Base-by-base conservation (phyloP, 2,888 invertebrate genomes). In the Rhorus exstirpatorius region DNA sequence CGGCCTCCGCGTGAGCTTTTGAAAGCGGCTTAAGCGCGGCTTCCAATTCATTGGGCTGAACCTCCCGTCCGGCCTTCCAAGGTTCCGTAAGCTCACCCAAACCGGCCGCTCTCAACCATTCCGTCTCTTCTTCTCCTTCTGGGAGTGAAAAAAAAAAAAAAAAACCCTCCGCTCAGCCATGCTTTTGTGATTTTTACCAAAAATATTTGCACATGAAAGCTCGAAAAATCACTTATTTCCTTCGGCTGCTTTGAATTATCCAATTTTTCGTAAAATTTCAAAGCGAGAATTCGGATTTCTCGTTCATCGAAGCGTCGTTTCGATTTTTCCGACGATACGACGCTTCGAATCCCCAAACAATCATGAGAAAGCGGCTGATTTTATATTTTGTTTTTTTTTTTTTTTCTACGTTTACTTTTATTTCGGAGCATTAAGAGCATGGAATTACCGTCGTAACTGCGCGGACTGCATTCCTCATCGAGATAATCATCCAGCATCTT, bases 51-150 rank as follows among this genome's bases (percentile, higher is more conserved):
- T 94, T 93, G 41, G 94, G 94, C 17, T 94, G 93, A 49, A 95
- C 93, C 88, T 95, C 95, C 88, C 95, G 94, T 24, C 96, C 96
- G 41, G 95, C 95, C 91, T 95, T 95, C 94, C 96, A 96, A 14
- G 96, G 95, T 85, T 95, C 96, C 65, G 96, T 95, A 85, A 97
- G 94, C 86, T 96, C 95, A 0, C 95, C 95, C 87, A 96, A 94
- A 0, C 97, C 97, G 0, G 96, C 96, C 35, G 96, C 94, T 81
- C 95, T 95, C 63, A 97, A 93, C 96, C 97, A 97, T 92, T 96
- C 96, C 8, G 96, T 95, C 89, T 97, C 97, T 89, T 95, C 94
- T 92, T 97, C 96, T 84, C 96, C 96, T 93, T 96, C 96, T 96
- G 67, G 44, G 17, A 46, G 46, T 35, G 26, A 68, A 82, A n/a